These are phyloP conservation scores for Diarsia mendica DNA, from an alignment of 2,888 invertebrate genomes.

Conservation along the genomic window DNA sequence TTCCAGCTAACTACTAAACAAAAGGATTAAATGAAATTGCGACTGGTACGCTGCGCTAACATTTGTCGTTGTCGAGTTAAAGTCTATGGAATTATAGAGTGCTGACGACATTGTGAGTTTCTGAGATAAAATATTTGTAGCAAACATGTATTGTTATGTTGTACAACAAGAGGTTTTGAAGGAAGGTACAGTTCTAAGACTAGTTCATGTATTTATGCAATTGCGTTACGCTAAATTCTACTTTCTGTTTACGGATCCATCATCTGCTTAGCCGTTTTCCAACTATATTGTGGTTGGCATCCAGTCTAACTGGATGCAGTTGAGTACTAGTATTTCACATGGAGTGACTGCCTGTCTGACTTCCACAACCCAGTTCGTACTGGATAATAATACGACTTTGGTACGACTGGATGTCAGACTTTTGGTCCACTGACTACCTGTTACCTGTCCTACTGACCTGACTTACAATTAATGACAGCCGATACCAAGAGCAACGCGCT, in stretches of 20 bases:
- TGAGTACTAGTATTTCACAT: no score
- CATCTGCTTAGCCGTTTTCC: no score
- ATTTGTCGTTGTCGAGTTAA: constrained; percentile 40
- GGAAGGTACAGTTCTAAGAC: not conserved
- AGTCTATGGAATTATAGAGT: constrained; percentile 25
- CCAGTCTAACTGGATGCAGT: no score
- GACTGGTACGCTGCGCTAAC: constrained; percentile 35
- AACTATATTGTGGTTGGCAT: no score
- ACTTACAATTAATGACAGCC: no score
- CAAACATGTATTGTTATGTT: not conserved
- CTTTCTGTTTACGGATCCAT: not conserved
- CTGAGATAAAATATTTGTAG: not conserved
- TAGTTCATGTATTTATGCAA: not conserved
- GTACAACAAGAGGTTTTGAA: not conserved
- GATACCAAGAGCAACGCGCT: no score
- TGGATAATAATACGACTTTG: no score
- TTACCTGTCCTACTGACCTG: no score
- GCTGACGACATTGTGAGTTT: constrained; percentile 1
- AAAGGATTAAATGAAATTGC: constrained; percentile 66
- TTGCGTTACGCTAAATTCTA: not conserved
- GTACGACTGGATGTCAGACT: no score
- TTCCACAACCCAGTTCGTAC: no score
- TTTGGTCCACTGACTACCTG: no score
- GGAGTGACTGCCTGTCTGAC: no score
- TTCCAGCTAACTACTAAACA: constrained; percentile 65